A percentile compares a stretch with the other conserved stretches of the same genome.
Evolutionary conservation across 1,140 invertebrate genomes (phyloP).

Genomic region (Latrodectus geometricus): DNA sequence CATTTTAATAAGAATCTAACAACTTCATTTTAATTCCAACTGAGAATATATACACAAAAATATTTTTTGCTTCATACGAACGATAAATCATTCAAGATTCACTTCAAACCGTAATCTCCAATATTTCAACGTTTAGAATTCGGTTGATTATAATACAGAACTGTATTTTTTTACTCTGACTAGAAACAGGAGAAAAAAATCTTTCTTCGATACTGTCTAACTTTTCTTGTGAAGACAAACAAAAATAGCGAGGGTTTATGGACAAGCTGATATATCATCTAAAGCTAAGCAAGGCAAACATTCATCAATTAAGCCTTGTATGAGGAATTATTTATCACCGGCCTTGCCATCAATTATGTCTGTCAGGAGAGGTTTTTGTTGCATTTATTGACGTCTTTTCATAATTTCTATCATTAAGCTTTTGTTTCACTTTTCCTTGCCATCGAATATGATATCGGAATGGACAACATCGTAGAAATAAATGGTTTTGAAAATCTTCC

Average conservation of each 20-base stretch:
- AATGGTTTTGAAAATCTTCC: no score
- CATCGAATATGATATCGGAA: no score
- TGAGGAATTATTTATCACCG: constrained; percentile 33
- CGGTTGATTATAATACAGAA: no score
- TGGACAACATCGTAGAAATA: no score
- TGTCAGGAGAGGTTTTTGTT: background rate
- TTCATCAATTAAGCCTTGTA: constrained; percentile 42
- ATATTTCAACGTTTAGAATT: no score
- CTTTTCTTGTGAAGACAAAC: constrained; percentile 10
- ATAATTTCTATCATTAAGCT: background rate
- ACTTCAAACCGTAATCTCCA: no score
- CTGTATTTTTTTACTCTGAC: background rate
- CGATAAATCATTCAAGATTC: no score
- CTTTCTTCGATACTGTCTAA: background rate
- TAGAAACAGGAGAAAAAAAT: background rate
- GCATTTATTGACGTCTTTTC: constrained; percentile 23
- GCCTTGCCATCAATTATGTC: constrained; percentile 30
- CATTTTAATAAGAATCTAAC: no score
- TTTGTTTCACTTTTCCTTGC: no score
- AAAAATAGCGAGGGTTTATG: constrained; percentile 17
- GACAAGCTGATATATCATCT: constrained; percentile 31
- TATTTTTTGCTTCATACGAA: no score
- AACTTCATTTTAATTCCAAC: no score
- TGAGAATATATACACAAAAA: no score
- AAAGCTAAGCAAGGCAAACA: constrained; percentile 14